phyloP scores from a whole-genome alignment of 2,888 invertebrate species.

The Diaperis boleti region DNA sequence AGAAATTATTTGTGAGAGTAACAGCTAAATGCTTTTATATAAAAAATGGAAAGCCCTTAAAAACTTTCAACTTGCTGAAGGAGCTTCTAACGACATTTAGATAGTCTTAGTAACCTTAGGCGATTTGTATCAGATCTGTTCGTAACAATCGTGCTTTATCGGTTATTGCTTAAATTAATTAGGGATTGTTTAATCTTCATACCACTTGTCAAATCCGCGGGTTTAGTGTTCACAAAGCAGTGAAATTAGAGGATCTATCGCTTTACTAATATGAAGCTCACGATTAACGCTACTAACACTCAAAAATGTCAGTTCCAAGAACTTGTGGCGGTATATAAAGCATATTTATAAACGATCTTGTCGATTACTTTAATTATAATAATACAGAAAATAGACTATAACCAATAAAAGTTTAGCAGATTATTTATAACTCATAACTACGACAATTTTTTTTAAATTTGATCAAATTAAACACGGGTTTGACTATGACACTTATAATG shows the following conservation, averaged over 20 bases:
- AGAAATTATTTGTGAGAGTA: neutral
- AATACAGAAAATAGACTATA: no score
- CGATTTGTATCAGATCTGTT: constrained; percentile 15
- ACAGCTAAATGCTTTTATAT: constrained; percentile 3
- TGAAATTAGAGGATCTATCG: neutral
- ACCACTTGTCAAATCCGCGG: constrained; percentile 14
- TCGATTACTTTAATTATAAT: no score
- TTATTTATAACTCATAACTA: no score
- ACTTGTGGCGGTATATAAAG: no score
- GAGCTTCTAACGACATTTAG: constrained; percentile 2
- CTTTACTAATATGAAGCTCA: no score
- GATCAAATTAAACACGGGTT: no score
- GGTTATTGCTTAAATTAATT: constrained; percentile 17
- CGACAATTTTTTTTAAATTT: no score
- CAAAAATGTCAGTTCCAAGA: no score
- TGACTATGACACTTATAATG: no score
- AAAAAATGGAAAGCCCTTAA: neutral
- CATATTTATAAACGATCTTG: no score
- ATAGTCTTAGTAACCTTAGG: neutral
- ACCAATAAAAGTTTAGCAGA: no score
- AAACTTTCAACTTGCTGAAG: neutral
- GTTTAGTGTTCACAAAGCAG: constrained; percentile 9
- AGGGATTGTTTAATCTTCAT: constrained; percentile 24
- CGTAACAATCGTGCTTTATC: constrained; percentile 14
- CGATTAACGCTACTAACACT: no score